These are phyloP conservation scores for Drosophila mauritiana DNA, from an alignment of 1,140 invertebrate genomes.

Conservation along the genomic window DNA sequence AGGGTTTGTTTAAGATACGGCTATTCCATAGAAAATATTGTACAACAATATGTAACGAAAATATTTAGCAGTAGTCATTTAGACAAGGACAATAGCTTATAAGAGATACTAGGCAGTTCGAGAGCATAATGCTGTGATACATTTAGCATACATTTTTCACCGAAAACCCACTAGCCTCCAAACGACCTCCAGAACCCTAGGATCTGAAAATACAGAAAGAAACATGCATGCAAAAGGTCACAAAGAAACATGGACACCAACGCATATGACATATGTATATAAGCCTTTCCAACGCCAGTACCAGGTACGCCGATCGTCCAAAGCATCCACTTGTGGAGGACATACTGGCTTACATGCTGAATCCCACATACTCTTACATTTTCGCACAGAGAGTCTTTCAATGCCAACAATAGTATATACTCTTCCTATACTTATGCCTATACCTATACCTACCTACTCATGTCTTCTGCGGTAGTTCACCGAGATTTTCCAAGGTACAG, in stretches of 20 bases:
- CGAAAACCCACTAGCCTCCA: slow-evolving; percentile 27
- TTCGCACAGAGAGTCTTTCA: slow-evolving; percentile 6
- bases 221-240: slow-evolving; percentile 36
- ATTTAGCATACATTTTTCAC: slow-evolving; percentile 77
- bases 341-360: slow-evolving; percentile 23
- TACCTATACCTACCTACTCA: not conserved
- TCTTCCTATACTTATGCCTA: not conserved
- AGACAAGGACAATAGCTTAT: slow-evolving; percentile 71
- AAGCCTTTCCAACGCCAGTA: slow-evolving; percentile 23
- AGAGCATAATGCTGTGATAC: slow-evolving; percentile 82
- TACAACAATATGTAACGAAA: slow-evolving; percentile 40
- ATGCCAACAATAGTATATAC: slow-evolving; percentile 48
- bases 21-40: slow-evolving; percentile 38
- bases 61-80: slow-evolving; percentile 53
- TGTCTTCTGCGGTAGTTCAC: not conserved
- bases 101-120: slow-evolving; percentile 76
- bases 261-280: slow-evolving; percentile 20
- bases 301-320: slow-evolving; percentile 34
- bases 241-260: slow-evolving; percentile 17
- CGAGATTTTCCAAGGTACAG: slow-evolving; percentile 37
- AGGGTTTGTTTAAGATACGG: slow-evolving; percentile 26
- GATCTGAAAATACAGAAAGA: slow-evolving; percentile 12
- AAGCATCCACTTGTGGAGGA: slow-evolving; percentile 36
- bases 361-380: slow-evolving; percentile 12
- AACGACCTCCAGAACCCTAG: slow-evolving; percentile 11